Base-by-base conservation (phyloP, 1,140 invertebrate species). In the Popillia japonica region DNA sequence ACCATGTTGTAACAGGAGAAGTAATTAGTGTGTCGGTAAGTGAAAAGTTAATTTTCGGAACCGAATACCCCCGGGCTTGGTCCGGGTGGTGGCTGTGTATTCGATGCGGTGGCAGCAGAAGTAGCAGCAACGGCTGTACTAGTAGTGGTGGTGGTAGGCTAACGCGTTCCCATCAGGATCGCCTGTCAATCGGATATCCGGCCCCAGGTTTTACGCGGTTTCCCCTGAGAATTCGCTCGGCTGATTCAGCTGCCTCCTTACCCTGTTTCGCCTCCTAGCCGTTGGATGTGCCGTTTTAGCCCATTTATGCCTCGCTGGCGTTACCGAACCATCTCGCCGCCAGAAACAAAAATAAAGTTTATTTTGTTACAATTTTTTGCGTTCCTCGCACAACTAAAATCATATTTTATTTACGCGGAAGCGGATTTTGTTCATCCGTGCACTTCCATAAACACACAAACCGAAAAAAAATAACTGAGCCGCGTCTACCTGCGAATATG, bases 121-220 rank as follows among this genome's bases (percentile, higher is more conserved):
- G 44, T 48, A 48, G 40, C n/a, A 40, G 72, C 10, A 41, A 17
- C 27, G 27, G 1, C 27, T 34, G 27, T 34, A 34, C 27, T 17
- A 20, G 17, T 11, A 34, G 72, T n/a, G 27, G 72, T 40, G 72
- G 40, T 22, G 75, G 72, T 74, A 40, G 27, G 72, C 72, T 74
- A 74, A 74, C 48, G 77, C 40, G 72, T 27, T 64, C 64, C 78
- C 73, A 75, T 78, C 73, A 78, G 78, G 77, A 79, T 77, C 76
- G 75, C 78, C 80, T 80, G 80, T 80, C 80, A 80, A 80, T 80
- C 80, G 80, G 80, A 80, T 80, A 78, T 80, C 80, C 80, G 80
- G 78, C 40, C 75, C 64, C 72, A 78, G 78, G 78, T 79, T 80
- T 80, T 79, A 79, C 76, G 80, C 80, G 64, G 78, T 77, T 75